A percentile compares a stretch with the other conserved stretches of the same genome.
These are phyloP conservation scores for Drosophila gunungcola DNA, from an alignment of 1,140 invertebrate genomes.

Conservation along the genomic window DNA sequence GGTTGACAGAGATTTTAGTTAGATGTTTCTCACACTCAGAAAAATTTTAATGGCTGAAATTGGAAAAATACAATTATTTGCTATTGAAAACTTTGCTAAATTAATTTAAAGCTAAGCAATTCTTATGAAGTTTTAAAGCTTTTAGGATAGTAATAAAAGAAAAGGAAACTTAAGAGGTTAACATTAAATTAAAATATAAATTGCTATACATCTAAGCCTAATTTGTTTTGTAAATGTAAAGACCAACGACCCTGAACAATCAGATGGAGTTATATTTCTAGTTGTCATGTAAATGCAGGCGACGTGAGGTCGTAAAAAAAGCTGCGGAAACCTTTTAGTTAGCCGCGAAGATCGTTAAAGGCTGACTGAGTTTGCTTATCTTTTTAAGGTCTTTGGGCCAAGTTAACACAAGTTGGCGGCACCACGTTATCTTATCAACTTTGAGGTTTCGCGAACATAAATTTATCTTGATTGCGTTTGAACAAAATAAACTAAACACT, in stretches of 20 bases:
- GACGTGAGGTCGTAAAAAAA: constrained; percentile 60
- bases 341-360: constrained; percentile 11
- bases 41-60: not conserved
- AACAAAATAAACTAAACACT: constrained; percentile 49
- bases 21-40: constrained; percentile 5
- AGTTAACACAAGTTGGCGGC: constrained; percentile 10
- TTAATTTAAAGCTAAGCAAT: no score
- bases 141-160: not conserved
- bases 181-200: not conserved
- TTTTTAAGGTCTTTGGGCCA: constrained; percentile 30
- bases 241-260: constrained; percentile 61
- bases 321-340: constrained; percentile 6
- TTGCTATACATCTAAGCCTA: no score
- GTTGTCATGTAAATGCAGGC: constrained; percentile 61
- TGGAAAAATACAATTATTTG: no score
- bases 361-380: constrained; percentile 34
- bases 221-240: not conserved
- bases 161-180: constrained; percentile 4
- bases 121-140: no score
- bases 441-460: constrained; percentile 5
- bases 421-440: constrained; percentile 58
- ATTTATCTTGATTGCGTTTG: constrained; percentile 24
- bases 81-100: no score
- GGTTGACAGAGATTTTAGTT: constrained; percentile 18
- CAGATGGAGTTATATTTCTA: constrained; percentile 26